Percentiles rank a stretch among this genome's conserved stretches.
These are phyloP conservation scores for Gallinago jamesoni DNA, from an alignment of 2,113 vertebrate genomes.

Conservation along the genomic window DNA sequence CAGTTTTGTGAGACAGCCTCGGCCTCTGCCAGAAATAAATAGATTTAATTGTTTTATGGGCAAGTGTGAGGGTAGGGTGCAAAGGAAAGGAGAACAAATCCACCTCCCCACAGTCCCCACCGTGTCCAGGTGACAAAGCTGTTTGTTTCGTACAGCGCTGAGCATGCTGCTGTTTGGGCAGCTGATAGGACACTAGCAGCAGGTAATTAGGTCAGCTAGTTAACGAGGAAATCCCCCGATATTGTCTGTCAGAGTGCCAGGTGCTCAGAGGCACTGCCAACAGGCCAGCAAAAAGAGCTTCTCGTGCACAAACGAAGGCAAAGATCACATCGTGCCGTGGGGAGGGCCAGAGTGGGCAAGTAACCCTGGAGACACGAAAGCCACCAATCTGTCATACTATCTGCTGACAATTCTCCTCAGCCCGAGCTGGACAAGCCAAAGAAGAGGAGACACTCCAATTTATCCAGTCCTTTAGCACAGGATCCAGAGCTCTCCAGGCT, in stretches of 20 bases:
- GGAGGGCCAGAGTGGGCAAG: not conserved
- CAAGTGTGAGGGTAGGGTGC: not conserved
- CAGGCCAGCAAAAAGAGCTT: not conserved
- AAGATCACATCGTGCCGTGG: not conserved
- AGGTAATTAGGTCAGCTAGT: slow-evolving; percentile 40
- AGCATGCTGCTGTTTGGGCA: not conserved
- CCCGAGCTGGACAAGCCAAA: not conserved
- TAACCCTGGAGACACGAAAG: not conserved
- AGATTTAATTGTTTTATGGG: not conserved
- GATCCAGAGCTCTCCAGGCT: not conserved
- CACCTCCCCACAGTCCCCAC: not conserved
- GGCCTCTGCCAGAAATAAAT: not conserved
- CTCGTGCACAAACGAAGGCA: not conserved
- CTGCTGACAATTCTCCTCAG: not conserved
- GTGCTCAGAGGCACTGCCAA: not conserved
- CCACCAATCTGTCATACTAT: not conserved
- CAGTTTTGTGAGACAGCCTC: not conserved
- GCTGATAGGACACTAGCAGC: not conserved
- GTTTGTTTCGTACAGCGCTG: not conserved
- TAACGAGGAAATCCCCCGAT: slow-evolving; percentile 32
- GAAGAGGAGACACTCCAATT: not conserved
- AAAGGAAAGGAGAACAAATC: not conserved
- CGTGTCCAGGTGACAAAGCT: not conserved
- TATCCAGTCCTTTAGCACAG: not conserved
- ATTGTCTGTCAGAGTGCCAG: not conserved